Percentiles rank a stretch among this genome's conserved stretches.
Conservation (phyloP, 2,113 vertebrate genomes). For the Amphiprion ocellaris region DNA sequence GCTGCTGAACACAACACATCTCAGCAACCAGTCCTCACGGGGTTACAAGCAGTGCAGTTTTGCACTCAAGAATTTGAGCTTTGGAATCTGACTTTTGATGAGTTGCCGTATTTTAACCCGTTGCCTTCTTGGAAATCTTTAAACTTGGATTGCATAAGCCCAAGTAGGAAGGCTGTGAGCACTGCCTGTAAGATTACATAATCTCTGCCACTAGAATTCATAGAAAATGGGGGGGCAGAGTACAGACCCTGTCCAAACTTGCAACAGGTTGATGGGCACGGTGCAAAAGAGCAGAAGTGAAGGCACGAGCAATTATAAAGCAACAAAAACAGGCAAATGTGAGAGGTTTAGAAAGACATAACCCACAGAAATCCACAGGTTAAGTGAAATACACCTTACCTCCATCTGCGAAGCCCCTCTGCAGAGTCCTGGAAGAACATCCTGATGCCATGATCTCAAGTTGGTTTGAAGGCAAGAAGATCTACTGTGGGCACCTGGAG, state of each 20-base stretch:
- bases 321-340: background rate
- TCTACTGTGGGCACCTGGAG: constrained; percentile 55
- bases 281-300: background rate
- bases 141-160: constrained; percentile 80
- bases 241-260: constrained; percentile 33
- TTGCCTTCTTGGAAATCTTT: constrained; percentile 65
- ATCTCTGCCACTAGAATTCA: constrained; percentile 41
- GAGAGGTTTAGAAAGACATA: background rate
- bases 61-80: constrained; percentile 34
- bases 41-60: constrained; percentile 3
- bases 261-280: constrained; percentile 68
- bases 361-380: constrained; percentile 48
- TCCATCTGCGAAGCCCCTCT: constrained; percentile 21
- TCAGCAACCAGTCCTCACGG: constrained; percentile 1
- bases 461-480: constrained; percentile 32
- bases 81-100: constrained; percentile 16
- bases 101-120: constrained; percentile 33
- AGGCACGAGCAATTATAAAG: background rate
- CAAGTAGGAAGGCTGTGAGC: constrained; percentile 50
- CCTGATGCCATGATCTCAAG: constrained; percentile 27
- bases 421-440: constrained; percentile 47
- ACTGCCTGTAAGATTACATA: constrained; percentile 69
- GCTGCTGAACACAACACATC: constrained; percentile 1
- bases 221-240: constrained; percentile 37
- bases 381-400: constrained; percentile 65